phyloP scores from a whole-genome alignment of 2,888 invertebrate genomes.

The Drosophila vallismaia region DNA sequence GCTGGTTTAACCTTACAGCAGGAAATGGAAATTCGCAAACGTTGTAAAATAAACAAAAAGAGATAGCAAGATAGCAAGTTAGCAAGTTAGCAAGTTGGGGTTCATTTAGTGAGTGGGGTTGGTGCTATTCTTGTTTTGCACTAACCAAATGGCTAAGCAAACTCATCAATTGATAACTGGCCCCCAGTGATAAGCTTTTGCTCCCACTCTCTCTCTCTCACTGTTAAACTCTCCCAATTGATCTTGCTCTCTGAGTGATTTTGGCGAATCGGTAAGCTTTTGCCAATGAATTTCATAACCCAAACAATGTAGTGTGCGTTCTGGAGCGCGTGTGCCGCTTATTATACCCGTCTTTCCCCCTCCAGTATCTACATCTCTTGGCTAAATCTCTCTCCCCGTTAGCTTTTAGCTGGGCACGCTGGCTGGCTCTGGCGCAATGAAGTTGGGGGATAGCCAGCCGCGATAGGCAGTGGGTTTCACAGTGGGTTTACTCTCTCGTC shows the following conservation, averaged over 20 bases:
- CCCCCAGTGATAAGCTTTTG: constrained; percentile 39
- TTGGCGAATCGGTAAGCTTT: constrained; percentile 35
- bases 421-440: constrained; percentile 35
- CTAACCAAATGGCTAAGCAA: constrained; percentile 11
- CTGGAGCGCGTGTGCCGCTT: constrained; percentile 37
- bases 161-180: constrained; percentile 37
- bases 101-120: not conserved
- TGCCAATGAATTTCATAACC: constrained; percentile 32
- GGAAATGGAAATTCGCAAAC: constrained; percentile 47
- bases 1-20: constrained; percentile 16
- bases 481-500: constrained; percentile 76
- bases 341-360: constrained; percentile 33
- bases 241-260: not conserved
- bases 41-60: constrained; percentile 18
- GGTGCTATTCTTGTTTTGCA: not conserved
- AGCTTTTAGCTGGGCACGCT: constrained; percentile 17
- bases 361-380: constrained; percentile 2
- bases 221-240: not conserved
- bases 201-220: not conserved
- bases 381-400: not conserved
- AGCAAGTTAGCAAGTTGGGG: not conserved
- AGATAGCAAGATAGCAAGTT: not conserved
- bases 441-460: constrained; percentile 44
- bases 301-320: constrained; percentile 33
- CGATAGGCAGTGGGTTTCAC: constrained; percentile 38